These are phyloP conservation scores for Linnaemya vulpina DNA, from an alignment of 2,888 invertebrate species.

Conservation along the genomic window DNA sequence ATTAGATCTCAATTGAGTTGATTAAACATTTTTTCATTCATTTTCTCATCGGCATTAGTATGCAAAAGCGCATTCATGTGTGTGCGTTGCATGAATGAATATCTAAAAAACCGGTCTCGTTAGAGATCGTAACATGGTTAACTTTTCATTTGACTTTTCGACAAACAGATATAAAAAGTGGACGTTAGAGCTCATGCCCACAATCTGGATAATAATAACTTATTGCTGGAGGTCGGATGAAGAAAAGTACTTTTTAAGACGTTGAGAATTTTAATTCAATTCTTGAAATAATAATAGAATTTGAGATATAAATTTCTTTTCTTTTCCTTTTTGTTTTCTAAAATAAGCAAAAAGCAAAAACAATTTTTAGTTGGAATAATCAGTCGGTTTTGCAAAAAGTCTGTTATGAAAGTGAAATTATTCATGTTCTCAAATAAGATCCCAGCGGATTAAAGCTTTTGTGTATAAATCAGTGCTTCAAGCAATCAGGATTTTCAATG, in stretches of 20 bases:
- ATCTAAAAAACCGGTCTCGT: slow-evolving; percentile 15
- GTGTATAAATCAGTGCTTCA: too few species aligned
- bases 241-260: not conserved
- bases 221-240: slow-evolving; percentile 2
- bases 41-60: slow-evolving; percentile 36
- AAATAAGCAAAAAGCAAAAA: too few species aligned
- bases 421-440: too few species aligned
- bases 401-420: too few species aligned
- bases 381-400: too few species aligned
- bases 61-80: slow-evolving; percentile 48
- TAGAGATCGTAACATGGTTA: slow-evolving; percentile 37
- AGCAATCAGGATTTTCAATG: too few species aligned
- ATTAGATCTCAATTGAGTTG: not conserved
- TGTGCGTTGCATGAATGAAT: slow-evolving; percentile 34
- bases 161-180: slow-evolving; percentile 1
- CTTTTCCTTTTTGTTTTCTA: not conserved
- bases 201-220: slow-evolving; percentile 39
- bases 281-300: not conserved
- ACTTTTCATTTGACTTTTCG: slow-evolving; percentile 4
- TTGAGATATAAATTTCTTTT: slow-evolving; percentile 29
- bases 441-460: too few species aligned
- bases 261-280: not conserved
- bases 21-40: not conserved
- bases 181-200: slow-evolving; percentile 11
- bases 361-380: too few species aligned